A percentile compares a stretch with the other conserved stretches of the same genome.
Evolutionary conservation across 2,113 vertebrate genomes (phyloP).

Genomic region (Formicarius rufipectus): DNA sequence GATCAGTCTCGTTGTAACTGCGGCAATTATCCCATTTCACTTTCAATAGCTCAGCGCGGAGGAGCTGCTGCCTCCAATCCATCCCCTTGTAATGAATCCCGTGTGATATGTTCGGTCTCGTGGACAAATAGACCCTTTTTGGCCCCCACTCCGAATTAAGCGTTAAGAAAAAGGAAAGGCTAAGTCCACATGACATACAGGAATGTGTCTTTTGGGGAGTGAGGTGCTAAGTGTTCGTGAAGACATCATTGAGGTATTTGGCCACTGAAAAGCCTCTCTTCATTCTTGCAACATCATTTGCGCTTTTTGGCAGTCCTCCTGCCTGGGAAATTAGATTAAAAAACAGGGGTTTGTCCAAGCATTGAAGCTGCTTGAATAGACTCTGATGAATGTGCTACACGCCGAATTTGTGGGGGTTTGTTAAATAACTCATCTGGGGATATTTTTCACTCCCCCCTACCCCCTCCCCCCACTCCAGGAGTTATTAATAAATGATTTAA

Average conservation of each 20-base stretch:
- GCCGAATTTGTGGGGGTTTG: constrained; percentile 13
- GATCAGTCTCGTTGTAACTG: constrained; percentile 80
- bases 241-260: constrained; percentile 37
- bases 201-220: background rate
- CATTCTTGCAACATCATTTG: constrained; percentile 42
- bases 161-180: background rate
- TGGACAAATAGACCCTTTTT: constrained; percentile 9
- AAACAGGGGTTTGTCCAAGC: constrained; percentile 54
- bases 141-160: background rate
- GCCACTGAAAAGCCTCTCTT: constrained; percentile 21
- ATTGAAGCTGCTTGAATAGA: constrained; percentile 42
- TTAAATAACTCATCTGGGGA: constrained; percentile 43
- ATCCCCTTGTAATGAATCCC: constrained; percentile 73
- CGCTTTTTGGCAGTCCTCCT: constrained; percentile 63
- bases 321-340: constrained; percentile 63
- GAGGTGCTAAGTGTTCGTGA: constrained; percentile 7
- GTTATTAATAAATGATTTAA: constrained; percentile 35
- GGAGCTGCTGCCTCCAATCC: constrained; percentile 66
- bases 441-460: background rate
- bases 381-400: constrained; percentile 54
- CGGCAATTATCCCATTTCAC: constrained; percentile 82
- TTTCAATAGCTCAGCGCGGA: constrained; percentile 76
- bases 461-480: no score
- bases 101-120: constrained; percentile 7
- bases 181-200: background rate